A percentile compares a stretch with the other conserved stretches of the same genome.
phyloP scores from a whole-genome alignment of 2,888 invertebrate genomes.

The Pachycephus smyrnensis region DNA sequence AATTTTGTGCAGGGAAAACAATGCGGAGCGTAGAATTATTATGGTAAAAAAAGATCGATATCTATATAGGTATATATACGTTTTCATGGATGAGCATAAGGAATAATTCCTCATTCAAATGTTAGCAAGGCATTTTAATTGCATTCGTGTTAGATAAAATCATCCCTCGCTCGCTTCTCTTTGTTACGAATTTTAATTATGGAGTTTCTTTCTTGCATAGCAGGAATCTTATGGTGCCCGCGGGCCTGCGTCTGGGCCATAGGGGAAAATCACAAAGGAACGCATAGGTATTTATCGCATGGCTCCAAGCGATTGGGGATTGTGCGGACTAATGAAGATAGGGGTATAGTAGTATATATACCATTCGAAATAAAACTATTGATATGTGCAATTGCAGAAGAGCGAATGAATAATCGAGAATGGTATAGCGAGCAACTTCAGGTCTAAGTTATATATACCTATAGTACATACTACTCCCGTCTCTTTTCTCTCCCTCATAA shows the following conservation, averaged over 20 bases:
- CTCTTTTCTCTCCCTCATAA: no score
- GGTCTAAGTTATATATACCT: no score
- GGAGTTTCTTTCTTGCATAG: constrained; percentile 43
- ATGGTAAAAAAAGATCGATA: constrained; percentile 19
- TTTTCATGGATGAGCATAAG: not conserved
- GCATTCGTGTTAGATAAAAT: constrained; percentile 41
- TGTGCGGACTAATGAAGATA: constrained; percentile 18
- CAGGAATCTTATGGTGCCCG: constrained; percentile 41
- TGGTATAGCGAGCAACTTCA: no score
- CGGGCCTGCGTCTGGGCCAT: constrained; percentile 29
- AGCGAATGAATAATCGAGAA: no score
- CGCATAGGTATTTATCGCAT: constrained; percentile 38
- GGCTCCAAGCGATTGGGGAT: constrained; percentile 22
- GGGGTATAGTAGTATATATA: constrained; percentile 13
- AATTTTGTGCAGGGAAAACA: no score
- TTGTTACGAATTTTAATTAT: constrained; percentile 54
- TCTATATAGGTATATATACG: no score
- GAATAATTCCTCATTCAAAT: not conserved
- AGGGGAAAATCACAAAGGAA: constrained; percentile 44
- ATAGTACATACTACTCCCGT: no score
- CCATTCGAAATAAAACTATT: constrained; percentile 17
- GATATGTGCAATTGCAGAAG: constrained; percentile 5
- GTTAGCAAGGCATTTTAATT: constrained; percentile 43
- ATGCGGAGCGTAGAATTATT: no score
- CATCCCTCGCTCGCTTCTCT: constrained; percentile 38